Evolutionary conservation across 2,888 invertebrate species (phyloP).

Genomic region (Nezara viridula): DNA sequence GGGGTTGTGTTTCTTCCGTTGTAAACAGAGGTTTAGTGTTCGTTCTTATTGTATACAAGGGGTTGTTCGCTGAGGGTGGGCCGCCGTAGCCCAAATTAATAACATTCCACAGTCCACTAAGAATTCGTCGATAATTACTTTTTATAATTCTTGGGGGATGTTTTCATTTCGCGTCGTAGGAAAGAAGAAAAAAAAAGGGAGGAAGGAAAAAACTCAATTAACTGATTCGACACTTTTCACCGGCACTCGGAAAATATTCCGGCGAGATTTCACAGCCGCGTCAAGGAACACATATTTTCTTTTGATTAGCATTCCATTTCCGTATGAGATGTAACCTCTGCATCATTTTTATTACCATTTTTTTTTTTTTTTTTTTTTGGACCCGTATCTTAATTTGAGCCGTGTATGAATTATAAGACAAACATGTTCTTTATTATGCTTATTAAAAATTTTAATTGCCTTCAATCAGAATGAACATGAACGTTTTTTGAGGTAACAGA

Average conservation of each 20-base stretch:
- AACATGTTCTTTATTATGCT: background rate
- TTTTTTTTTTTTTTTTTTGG: background rate
- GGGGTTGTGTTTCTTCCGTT: conserved; percentile 55
- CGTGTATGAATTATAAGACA: background rate
- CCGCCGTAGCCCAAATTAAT: conserved; percentile 46
- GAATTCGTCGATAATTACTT: conserved; percentile 58
- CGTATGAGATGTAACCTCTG: background rate
- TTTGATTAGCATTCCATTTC: conserved; percentile 34
- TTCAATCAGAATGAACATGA: background rate
- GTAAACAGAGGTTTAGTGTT: conserved; percentile 49
- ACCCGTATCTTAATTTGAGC: background rate
- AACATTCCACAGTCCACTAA: conserved; percentile 52
- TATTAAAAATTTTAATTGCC: conserved; percentile 14
- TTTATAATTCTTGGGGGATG: conserved; percentile 45
- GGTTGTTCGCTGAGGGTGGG: conserved; percentile 53
- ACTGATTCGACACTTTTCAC: conserved; percentile 53
- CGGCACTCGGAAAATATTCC: conserved; percentile 32
- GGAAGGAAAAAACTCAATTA: conserved; percentile 45
- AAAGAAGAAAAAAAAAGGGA: background rate
- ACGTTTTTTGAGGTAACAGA: background rate
- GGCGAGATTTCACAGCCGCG: background rate
- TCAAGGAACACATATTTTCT: conserved; percentile 28
- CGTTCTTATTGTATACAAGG: conserved; percentile 58
- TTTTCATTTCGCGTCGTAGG: conserved; percentile 45
- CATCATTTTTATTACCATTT: background rate